Evolutionary conservation across 2,113 vertebrate species (phyloP).

Genomic region (Pluvianellus socialis): DNA sequence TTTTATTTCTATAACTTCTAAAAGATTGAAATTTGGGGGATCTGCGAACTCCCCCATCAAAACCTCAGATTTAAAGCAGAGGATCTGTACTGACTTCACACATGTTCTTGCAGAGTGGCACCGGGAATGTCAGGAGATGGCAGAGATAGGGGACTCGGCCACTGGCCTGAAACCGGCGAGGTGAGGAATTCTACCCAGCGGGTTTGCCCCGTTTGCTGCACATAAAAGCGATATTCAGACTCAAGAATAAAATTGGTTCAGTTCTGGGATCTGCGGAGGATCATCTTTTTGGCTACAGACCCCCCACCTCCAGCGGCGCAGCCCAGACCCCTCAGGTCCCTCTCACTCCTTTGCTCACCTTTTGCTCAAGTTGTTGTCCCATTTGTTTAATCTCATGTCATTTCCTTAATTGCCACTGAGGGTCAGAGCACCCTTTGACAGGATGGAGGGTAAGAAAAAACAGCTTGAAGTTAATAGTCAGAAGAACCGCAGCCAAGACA

Average conservation of each 20-base stretch:
- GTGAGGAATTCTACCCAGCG: neutral
- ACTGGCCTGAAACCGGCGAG: neutral
- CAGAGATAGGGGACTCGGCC: neutral
- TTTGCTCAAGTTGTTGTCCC: neutral
- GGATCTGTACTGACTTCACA: neutral
- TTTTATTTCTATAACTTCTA: neutral
- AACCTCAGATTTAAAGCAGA: neutral
- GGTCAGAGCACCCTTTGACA: neutral
- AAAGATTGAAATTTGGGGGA: neutral
- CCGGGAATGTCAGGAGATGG: neutral
- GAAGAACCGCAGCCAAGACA: neutral
- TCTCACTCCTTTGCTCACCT: neutral
- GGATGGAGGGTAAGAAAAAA: neutral
- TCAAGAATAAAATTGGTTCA: neutral
- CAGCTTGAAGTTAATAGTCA: neutral
- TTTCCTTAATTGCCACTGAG: neutral
- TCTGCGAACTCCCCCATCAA: neutral
- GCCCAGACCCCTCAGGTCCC: neutral
- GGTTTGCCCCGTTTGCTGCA: neutral
- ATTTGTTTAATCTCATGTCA: neutral
- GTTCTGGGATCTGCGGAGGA: neutral
- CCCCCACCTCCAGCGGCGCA: neutral
- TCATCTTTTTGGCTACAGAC: neutral
- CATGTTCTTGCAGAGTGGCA: accelerated
- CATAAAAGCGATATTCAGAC: neutral